Evolutionary conservation across 2,797 vertebrate species (phyloP).

Genomic region (Helarctos malayanus): DNA sequence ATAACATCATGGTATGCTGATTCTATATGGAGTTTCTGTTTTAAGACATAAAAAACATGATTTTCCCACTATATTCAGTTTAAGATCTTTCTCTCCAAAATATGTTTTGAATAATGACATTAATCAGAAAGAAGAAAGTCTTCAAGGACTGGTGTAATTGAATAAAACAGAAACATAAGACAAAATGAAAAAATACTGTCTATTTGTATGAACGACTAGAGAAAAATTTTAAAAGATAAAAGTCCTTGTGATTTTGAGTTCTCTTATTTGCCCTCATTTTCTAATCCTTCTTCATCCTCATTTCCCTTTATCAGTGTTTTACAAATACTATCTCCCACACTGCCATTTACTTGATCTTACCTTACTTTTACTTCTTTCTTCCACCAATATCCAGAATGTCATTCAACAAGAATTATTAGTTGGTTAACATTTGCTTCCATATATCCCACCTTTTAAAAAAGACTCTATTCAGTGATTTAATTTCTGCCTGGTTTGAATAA

Average conservation of each 20-base stretch:
- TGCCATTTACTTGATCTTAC: not conserved
- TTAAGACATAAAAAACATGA: not conserved
- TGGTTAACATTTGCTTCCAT: not conserved
- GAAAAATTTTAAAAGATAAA: not conserved
- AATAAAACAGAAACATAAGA: not conserved
- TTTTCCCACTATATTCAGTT: not conserved
- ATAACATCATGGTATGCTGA: not conserved
- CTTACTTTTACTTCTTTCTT: not conserved
- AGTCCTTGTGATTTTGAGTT: not conserved
- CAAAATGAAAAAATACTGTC: not conserved
- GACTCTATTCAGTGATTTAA: not conserved
- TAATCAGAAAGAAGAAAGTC: conserved; percentile 18
- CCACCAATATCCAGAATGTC: no score
- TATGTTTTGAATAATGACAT: not conserved
- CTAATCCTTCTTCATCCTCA: not conserved
- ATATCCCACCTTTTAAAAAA: not conserved
- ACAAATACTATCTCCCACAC: not conserved
- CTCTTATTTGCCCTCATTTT: not conserved
- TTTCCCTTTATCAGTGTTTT: not conserved
- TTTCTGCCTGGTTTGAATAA: not conserved
- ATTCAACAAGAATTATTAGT: not conserved
- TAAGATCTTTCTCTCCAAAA: not conserved
- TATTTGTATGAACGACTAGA: not conserved
- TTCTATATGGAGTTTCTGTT: not conserved
- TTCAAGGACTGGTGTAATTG: not conserved